Evolutionary conservation across 1,140 invertebrate genomes (phyloP), one percentile per base, ranked within the genome.

Genomic region (Pogonomyrmex barbatus): DNA sequence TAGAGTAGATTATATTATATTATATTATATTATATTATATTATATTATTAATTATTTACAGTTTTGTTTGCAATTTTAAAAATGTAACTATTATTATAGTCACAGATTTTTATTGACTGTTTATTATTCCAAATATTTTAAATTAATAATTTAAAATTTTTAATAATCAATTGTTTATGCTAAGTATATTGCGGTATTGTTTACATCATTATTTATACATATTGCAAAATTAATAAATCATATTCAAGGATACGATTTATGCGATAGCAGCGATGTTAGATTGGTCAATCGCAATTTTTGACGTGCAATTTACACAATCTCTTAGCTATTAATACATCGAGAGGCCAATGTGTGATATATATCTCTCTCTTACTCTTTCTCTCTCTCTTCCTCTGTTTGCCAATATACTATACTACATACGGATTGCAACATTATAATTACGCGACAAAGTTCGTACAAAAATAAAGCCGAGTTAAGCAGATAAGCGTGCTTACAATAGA

Each of bases 401-500:
- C 14, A 68, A n/a, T 56, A 75, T 73, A 54, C 54, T 39, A 30
- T 54, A 42, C 4, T 42, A 2, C 10, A 52, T 9, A 12, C 33
- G 12, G 33, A 79, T 81, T 54, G 33, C n/a, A 39, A 17, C 1
- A 67, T 54, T 39, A 12, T 30, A 30, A 70, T 70, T 6, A 33
- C 14, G 3, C 12, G 54, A 67, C 33, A 39, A 65, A 67, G 60
- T 67, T n/a, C 45, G n/a, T 47, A 63, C n/a, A 8, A 67, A 39
- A 67, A 68, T 70, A 30, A 70, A 58, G 36, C 3, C n/a, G 4
- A 68, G 63, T 70, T 67, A 56, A 68, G 36, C 47, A 52, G 17
- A 2, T 56, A 70, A 70, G 67, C 47, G 47, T 67, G 62, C 47
- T 79, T 14, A 2, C 45, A 63, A 78, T 70, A 70, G 14, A 81